A percentile compares a stretch with the other conserved stretches of the same genome.
These are phyloP conservation scores for Schizotus pectinicornis DNA, from an alignment of 2,888 invertebrate genomes.

Conservation along the genomic window DNA sequence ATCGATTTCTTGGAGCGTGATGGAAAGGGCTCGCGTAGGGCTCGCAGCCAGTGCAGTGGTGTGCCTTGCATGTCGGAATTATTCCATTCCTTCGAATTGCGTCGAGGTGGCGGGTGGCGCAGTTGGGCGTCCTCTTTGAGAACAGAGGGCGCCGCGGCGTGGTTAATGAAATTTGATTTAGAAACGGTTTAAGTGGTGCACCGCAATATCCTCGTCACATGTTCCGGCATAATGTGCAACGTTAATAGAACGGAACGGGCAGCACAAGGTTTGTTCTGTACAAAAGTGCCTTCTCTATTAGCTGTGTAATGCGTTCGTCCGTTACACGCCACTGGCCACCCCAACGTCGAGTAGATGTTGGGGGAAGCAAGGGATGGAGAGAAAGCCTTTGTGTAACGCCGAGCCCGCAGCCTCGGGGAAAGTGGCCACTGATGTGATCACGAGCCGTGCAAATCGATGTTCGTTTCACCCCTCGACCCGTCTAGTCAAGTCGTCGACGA, in stretches of 20 bases:
- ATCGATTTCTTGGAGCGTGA: conserved; percentile 44
- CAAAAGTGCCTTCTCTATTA: conserved; percentile 37
- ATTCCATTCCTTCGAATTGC: neutral
- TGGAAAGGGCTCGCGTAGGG: conserved; percentile 27
- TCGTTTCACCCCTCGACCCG: conserved; percentile 51
- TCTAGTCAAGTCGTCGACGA: conserved; percentile 37
- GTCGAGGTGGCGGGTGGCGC: no score
- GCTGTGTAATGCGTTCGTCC: conserved; percentile 41
- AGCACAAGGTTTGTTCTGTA: conserved; percentile 29
- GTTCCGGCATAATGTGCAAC: conserved; percentile 16
- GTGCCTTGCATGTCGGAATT: conserved; percentile 13
- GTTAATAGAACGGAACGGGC: conserved; percentile 43
- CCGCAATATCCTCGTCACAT: conserved; percentile 15
- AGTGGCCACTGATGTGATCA: conserved; percentile 58
- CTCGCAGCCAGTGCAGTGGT: conserved; percentile 22
- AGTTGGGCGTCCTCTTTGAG: no score
- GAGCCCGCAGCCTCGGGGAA: conserved; percentile 50
- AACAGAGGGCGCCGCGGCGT: no score
- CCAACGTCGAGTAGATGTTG: conserved; percentile 18
- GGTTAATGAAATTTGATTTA: conserved; percentile 1
- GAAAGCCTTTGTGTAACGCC: conserved; percentile 45
- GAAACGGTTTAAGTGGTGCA: conserved; percentile 5
- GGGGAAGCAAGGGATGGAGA: conserved; percentile 29
- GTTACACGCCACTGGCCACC: conserved; percentile 46
- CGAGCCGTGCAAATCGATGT: conserved; percentile 58